phyloP scores from a whole-genome alignment of 2,113 vertebrate genomes.

The Emydocephalus ijimae region DNA sequence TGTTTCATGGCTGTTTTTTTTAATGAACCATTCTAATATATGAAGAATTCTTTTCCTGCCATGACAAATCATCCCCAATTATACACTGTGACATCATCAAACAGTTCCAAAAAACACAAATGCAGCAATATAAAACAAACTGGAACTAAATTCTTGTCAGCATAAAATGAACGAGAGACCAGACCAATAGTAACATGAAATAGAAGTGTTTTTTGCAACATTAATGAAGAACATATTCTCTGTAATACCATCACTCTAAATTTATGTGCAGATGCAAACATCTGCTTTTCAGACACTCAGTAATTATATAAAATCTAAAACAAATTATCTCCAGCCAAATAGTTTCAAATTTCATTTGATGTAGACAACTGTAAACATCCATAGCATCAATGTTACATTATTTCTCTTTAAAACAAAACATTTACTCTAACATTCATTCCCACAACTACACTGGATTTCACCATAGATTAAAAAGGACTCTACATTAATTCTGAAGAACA shows the following conservation, averaged over 20 bases:
- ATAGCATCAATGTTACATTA: neutral
- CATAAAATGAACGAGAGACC: neutral
- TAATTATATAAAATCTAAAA: neutral
- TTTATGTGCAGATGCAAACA: neutral
- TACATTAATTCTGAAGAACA: constrained; percentile 1
- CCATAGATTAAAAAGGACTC: neutral
- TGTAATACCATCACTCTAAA: neutral
- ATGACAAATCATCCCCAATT: neutral
- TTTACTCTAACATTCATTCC: neutral
- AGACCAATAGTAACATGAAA: neutral
- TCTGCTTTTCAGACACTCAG: neutral
- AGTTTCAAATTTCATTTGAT: constrained; percentile 28
- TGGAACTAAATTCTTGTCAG: neutral
- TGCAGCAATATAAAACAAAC: neutral
- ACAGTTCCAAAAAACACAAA: neutral
- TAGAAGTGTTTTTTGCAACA: neutral
- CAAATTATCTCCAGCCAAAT: neutral
- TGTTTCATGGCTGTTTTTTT: neutral
- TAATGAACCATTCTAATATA: neutral
- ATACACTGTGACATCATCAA: neutral
- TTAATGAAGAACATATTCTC: neutral
- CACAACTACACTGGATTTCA: neutral
- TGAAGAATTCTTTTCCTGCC: neutral
- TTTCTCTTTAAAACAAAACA: neutral
- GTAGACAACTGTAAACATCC: neutral